Evolutionary conservation across 2,888 invertebrate genomes (phyloP).

Genomic region (Netelia virgata): DNA sequence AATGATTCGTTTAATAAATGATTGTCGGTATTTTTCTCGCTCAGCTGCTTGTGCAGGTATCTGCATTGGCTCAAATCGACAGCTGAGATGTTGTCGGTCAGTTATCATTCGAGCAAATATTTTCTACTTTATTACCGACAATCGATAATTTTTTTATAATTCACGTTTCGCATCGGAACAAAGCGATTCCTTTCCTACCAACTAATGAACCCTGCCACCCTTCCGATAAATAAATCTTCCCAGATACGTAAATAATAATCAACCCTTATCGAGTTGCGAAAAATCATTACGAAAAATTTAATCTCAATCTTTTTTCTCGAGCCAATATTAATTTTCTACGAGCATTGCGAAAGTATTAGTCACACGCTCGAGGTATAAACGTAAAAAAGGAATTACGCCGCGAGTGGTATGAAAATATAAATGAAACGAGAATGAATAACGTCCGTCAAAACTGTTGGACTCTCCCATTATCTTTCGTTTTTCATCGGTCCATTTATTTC

Average conservation of each 20-base stretch:
- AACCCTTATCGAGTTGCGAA: not conserved
- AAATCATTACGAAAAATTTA: not conserved
- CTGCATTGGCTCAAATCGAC: not conserved
- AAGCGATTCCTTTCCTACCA: constrained; percentile 3
- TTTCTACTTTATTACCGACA: not conserved
- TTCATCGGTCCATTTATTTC: constrained; percentile 31
- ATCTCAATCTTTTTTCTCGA: not conserved
- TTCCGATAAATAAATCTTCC: not conserved
- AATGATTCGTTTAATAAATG: too few species aligned
- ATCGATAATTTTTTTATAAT: not conserved
- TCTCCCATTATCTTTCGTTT: constrained; percentile 20
- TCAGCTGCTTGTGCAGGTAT: not conserved
- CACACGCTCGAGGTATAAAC: constrained; percentile 11
- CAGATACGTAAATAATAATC: not conserved
- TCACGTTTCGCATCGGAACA: not conserved
- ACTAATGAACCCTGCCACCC: not conserved
- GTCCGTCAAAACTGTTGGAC: not conserved
- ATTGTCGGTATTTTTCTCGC: not conserved
- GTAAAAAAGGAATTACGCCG: constrained; percentile 1
- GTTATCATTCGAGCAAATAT: not conserved
- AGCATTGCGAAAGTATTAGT: constrained; percentile 36
- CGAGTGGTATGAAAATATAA: not conserved
- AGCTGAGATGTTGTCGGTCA: not conserved
- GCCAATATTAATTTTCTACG: not conserved
- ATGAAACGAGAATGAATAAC: constrained; percentile 16